phyloP scores from a whole-genome alignment of 2,797 vertebrate species.

The Sus cebifrons region DNA sequence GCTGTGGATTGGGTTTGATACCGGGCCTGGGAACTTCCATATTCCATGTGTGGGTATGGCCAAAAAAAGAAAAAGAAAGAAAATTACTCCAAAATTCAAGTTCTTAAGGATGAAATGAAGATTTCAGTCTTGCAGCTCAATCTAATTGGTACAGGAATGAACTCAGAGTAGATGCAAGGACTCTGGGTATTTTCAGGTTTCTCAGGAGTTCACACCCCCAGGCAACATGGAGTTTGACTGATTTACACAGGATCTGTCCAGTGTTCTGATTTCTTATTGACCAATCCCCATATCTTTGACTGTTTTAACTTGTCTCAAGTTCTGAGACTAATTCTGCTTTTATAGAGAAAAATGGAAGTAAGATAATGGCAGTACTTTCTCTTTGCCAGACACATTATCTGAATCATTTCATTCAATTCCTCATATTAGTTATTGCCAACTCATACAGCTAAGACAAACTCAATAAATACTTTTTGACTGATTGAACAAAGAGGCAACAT shows the following conservation, averaged over 20 bases:
- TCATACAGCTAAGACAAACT: background rate
- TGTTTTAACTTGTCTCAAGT: conserved; percentile 13
- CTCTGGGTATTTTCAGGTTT: background rate
- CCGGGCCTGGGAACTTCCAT: no score
- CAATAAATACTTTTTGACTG: background rate
- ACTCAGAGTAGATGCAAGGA: background rate
- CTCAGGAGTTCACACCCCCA: background rate
- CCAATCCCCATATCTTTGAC: background rate
- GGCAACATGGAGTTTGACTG: background rate
- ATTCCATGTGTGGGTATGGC: no score
- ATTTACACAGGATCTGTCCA: background rate
- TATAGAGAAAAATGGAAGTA: conserved; percentile 28
- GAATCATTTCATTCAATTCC: conserved; percentile 32
- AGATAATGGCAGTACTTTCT: background rate
- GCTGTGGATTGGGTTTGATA: no score
- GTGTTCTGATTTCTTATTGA: background rate
- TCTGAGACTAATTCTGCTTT: conserved; percentile 33
- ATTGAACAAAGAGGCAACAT: background rate
- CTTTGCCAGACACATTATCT: background rate
- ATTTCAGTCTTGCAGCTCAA: background rate
- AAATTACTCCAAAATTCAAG: background rate
- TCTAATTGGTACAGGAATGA: background rate
- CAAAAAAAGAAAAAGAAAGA: no score
- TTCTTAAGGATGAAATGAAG: conserved; percentile 40
- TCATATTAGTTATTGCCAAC: background rate